Conservation (phyloP, 2,797 vertebrate genomes). For the Bradypodion pumilum region DNA sequence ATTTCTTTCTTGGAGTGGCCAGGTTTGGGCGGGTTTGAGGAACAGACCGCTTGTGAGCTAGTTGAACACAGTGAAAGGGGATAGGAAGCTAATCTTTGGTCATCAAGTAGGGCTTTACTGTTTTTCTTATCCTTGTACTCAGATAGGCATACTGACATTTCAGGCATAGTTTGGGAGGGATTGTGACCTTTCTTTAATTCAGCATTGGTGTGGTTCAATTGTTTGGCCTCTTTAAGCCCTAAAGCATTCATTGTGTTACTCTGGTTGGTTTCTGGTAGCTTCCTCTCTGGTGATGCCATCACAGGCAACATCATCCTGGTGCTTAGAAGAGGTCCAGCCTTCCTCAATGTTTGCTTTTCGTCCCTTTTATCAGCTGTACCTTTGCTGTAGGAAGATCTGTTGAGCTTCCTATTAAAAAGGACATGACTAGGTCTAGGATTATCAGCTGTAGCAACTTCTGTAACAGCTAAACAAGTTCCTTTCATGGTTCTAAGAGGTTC, state of each 20-base stretch:
- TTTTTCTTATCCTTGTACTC: neutral
- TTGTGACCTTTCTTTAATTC: neutral
- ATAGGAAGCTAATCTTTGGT: neutral
- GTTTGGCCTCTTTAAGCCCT: neutral
- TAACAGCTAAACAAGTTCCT: neutral
- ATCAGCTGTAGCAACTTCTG: neutral
- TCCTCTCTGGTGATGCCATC: neutral
- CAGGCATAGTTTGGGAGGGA: neutral
- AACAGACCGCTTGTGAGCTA: neutral
- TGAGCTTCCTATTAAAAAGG: neutral
- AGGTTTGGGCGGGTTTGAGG: slow-evolving; percentile 26
- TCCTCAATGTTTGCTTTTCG: no score
- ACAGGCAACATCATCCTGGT: neutral
- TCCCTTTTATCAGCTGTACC: accelerated
- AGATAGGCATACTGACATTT: neutral
- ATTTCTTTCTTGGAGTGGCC: neutral
- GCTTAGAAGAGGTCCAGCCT: neutral
- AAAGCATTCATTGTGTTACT: neutral
- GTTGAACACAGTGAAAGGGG: neutral
- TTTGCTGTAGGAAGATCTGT: neutral
- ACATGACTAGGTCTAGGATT: neutral
- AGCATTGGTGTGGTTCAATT: accelerated
- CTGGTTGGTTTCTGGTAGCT: neutral
- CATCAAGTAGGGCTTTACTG: no score
- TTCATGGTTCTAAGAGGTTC: neutral